These are phyloP conservation scores for Trichomycterus rosablanca DNA, from an alignment of 2,113 vertebrate genomes.

Conservation along the genomic window DNA sequence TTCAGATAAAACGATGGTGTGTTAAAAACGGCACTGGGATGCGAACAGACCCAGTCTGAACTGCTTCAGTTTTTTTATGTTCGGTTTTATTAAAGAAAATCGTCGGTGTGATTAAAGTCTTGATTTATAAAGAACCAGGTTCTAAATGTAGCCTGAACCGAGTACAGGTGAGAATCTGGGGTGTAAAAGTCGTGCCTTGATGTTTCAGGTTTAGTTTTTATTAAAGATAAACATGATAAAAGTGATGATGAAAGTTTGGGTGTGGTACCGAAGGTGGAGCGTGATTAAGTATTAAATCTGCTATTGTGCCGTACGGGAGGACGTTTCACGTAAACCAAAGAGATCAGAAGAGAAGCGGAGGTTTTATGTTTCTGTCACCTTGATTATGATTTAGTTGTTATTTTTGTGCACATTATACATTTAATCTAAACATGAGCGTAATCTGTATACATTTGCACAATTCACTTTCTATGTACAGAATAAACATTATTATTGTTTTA, in stretches of 20 bases:
- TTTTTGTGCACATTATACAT: conserved; percentile 51
- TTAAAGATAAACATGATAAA: neutral
- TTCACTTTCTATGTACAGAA: conserved; percentile 70
- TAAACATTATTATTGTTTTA: conserved; percentile 62
- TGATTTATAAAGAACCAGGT: neutral
- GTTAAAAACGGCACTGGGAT: too few species aligned
- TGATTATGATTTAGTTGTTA: conserved; percentile 10
- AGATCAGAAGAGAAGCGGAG: conserved; percentile 8
- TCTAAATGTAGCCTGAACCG: neutral
- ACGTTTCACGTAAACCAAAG: conserved; percentile 34
- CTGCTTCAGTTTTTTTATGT: too few species aligned
- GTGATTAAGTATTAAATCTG: conserved; percentile 22
- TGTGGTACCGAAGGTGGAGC: neutral
- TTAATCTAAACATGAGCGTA: conserved; percentile 68
- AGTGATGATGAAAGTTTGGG: neutral
- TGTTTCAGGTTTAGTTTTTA: neutral
- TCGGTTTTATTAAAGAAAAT: too few species aligned
- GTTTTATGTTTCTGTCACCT: conserved; percentile 15
- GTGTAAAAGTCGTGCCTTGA: conserved; percentile 27
- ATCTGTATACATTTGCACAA: conserved; percentile 76
- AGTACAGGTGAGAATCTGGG: too few species aligned
- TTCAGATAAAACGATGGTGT: too few species aligned
- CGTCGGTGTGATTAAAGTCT: too few species aligned
- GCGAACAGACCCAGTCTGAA: too few species aligned
- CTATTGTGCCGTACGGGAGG: conserved; percentile 30